These are phyloP conservation scores for Tylochromis polylepis DNA, from an alignment of 2,113 vertebrate species.

Conservation along the genomic window DNA sequence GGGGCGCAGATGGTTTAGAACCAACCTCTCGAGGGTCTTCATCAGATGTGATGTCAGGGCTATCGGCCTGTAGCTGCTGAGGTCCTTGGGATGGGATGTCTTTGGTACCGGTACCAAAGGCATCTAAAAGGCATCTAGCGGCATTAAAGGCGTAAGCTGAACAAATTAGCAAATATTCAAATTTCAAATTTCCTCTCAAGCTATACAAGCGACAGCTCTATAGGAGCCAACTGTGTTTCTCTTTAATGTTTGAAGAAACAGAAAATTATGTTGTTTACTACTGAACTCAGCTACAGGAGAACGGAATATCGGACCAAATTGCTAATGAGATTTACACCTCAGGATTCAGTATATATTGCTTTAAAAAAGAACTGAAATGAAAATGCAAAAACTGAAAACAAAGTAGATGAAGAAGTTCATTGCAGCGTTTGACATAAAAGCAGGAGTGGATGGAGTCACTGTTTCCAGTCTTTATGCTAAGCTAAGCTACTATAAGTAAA, in stretches of 20 bases:
- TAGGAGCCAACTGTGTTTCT: not conserved
- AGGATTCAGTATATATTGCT: not conserved
- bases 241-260: not conserved
- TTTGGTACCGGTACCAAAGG: too few relatives aligned
- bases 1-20: too few relatives aligned
- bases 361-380: not conserved
- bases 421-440: rapidly evolving
- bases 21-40: too few relatives aligned
- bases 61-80: too few relatives aligned
- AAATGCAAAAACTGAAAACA: not conserved
- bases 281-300: not conserved
- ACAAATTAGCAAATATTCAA: not conserved
- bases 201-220: not conserved
- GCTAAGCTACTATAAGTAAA: not conserved
- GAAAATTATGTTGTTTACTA: not conserved
- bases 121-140: not conserved
- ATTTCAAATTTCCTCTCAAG: not conserved
- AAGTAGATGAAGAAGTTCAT: not conserved
- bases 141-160: not conserved
- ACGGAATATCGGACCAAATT: not conserved
- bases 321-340: not conserved
- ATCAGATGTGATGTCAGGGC: too few relatives aligned
- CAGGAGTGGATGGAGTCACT: not conserved
- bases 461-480: not conserved
- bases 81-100: too few relatives aligned